Evolutionary conservation across 1,140 invertebrate genomes (phyloP).

Genomic region (Lysiphlebus fabarum): DNA sequence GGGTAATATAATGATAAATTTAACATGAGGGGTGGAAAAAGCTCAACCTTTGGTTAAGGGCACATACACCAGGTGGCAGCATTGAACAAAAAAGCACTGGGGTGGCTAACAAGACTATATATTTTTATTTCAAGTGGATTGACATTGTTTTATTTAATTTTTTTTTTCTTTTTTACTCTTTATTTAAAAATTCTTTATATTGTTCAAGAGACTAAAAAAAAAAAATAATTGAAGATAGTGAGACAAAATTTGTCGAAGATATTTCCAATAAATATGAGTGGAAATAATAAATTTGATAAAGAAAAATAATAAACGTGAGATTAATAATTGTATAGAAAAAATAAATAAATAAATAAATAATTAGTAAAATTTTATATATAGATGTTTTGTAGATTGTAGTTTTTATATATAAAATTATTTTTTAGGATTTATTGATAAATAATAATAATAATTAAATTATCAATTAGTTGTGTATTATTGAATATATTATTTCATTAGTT

Average conservation of each 20-base stretch:
- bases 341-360: too few relatives aligned
- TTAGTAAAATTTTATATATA: too few relatives aligned
- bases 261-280: neutral
- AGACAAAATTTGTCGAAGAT: neutral
- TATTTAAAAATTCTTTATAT: neutral
- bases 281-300: neutral
- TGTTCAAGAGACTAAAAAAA: constrained; percentile 5
- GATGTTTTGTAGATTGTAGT: constrained; percentile 17
- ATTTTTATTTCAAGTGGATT: constrained; percentile 4
- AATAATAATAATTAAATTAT: neutral
- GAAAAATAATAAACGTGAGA: constrained; percentile 16
- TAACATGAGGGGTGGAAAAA: constrained; percentile 19
- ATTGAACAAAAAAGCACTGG: constrained; percentile 8
- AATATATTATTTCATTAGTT: neutral
- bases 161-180: constrained; percentile 5
- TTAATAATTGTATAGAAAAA: constrained; percentile 14
- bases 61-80: constrained; percentile 35
- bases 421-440: neutral
- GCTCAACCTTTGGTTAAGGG: constrained; percentile 32
- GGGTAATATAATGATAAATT: neutral
- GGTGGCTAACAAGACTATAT: too few relatives aligned
- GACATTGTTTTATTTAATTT: constrained; percentile 6
- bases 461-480: neutral
- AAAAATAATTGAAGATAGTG: constrained; percentile 4
- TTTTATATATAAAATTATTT: neutral